Percentiles rank a stretch among this genome's conserved stretches.
These are phyloP conservation scores for Camponotus fellah DNA, from an alignment of 2,888 invertebrate genomes.

Conservation along the genomic window DNA sequence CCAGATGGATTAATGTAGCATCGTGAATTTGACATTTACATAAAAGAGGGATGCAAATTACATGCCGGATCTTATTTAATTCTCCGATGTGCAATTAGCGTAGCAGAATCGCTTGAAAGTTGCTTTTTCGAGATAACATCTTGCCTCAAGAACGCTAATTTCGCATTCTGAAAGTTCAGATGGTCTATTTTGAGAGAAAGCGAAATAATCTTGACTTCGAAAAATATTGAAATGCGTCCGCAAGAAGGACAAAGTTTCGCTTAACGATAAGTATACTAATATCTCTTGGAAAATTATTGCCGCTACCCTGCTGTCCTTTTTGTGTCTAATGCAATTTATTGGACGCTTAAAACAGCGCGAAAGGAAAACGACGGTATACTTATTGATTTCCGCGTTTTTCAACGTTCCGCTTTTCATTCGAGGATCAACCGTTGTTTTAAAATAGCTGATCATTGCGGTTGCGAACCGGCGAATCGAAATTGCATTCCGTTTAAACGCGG, in stretches of 20 bases:
- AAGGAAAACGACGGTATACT: slow-evolving; percentile 20
- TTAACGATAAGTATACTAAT: slow-evolving; percentile 26
- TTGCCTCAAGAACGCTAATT: slow-evolving; percentile 13
- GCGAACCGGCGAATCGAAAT: slow-evolving; percentile 67
- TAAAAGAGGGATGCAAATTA: slow-evolving; percentile 1
- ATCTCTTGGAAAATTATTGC: slow-evolving; percentile 29
- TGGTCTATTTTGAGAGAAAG: slow-evolving; percentile 4
- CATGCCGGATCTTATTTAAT: slow-evolving; percentile 6
- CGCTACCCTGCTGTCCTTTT: slow-evolving; percentile 10
- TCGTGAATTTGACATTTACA: background rate
- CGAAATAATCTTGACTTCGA: slow-evolving; percentile 40
- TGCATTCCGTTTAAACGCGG: slow-evolving; percentile 72
- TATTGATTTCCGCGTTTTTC: slow-evolving; percentile 25
- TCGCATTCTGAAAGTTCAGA: slow-evolving; percentile 1
- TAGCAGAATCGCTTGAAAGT: slow-evolving; percentile 3
- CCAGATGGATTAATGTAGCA: background rate
- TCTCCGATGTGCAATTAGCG: slow-evolving; percentile 19
- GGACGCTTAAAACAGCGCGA: slow-evolving; percentile 10
- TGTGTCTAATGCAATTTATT: slow-evolving; percentile 36
- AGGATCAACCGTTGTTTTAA: slow-evolving; percentile 49
- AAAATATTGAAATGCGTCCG: slow-evolving; percentile 12
- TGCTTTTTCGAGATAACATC: background rate
- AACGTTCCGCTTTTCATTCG: slow-evolving; percentile 12
- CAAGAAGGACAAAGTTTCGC: slow-evolving; percentile 16
- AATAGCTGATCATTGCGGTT: slow-evolving; percentile 43